These are phyloP conservation scores for Pelusios castaneus DNA, from an alignment of 2,113 vertebrate genomes.

Conservation along the genomic window DNA sequence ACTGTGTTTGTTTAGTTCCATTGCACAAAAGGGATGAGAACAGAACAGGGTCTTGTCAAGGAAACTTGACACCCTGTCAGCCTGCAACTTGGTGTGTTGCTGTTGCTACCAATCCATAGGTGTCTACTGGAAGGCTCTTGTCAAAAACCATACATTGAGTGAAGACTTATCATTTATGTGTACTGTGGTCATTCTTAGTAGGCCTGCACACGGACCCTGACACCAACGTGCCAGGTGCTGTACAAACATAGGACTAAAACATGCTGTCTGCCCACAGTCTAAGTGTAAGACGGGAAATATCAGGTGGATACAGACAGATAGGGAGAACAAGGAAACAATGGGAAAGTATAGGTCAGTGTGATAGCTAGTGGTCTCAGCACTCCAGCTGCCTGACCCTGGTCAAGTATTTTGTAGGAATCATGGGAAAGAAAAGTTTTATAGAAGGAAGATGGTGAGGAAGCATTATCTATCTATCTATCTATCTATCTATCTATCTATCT, in stretches of 20 bases:
- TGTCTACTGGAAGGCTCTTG: neutral
- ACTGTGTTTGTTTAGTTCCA: neutral
- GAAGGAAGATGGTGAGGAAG: slow-evolving; percentile 17
- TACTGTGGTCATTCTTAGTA: neutral
- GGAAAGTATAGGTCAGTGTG: neutral
- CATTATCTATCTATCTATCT: too few relatives aligned
- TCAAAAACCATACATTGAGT: neutral
- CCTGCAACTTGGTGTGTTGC: neutral
- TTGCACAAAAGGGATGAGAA: neutral
- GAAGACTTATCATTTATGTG: neutral
- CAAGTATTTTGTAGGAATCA: neutral
- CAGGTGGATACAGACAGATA: neutral
- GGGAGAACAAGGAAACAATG: neutral
- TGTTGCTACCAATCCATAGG: neutral
- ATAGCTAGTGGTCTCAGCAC: neutral
- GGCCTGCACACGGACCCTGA: neutral
- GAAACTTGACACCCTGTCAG: neutral
- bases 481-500: too few relatives aligned
- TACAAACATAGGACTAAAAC: neutral
- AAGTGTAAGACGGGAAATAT: neutral
- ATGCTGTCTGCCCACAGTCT: neutral
- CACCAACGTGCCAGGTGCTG: neutral
- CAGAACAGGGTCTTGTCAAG: neutral
- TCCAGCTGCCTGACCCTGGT: neutral
- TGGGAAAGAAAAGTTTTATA: neutral